phyloP scores from a whole-genome alignment of 2,113 vertebrate genomes.

The Nothoprocta perdicaria region DNA sequence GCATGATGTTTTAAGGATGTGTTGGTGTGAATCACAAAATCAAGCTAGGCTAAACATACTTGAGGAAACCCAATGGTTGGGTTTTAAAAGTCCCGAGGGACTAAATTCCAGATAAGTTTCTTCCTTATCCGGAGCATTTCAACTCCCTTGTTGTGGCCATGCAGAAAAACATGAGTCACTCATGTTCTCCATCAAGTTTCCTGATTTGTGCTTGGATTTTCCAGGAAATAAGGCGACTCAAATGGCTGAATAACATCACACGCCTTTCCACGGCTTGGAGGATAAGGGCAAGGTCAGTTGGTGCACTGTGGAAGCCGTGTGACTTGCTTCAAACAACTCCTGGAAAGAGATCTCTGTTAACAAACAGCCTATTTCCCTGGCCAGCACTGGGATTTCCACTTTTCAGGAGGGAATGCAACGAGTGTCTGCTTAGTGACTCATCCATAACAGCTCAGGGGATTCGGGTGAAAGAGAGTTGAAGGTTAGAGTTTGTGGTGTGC shows the following conservation, averaged over 20 bases:
- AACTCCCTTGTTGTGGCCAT: not conserved
- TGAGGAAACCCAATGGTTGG: not conserved
- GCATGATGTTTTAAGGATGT: not conserved
- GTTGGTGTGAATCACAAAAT: not conserved
- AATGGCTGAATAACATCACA: not conserved
- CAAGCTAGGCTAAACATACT: not conserved
- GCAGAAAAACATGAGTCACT: not conserved
- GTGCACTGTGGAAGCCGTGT: not conserved
- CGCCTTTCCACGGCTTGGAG: fast-evolving
- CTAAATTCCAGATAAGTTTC: not conserved
- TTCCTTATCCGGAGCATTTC: not conserved
- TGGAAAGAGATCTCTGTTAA: not conserved
- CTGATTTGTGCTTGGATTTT: not conserved
- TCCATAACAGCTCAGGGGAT: not conserved
- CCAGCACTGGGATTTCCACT: not conserved
- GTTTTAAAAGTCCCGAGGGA: not conserved
- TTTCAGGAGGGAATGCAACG: not conserved
- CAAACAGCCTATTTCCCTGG: not conserved
- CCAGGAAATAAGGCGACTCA: not conserved
- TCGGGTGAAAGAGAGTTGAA: not conserved
- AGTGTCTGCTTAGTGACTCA: not conserved
- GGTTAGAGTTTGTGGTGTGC: not conserved
- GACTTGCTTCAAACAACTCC: not conserved
- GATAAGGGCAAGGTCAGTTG: not conserved
- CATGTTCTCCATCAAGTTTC: not conserved